phyloP scores from a whole-genome alignment of 2,888 invertebrate species.

The Mythimna loreyi region DNA sequence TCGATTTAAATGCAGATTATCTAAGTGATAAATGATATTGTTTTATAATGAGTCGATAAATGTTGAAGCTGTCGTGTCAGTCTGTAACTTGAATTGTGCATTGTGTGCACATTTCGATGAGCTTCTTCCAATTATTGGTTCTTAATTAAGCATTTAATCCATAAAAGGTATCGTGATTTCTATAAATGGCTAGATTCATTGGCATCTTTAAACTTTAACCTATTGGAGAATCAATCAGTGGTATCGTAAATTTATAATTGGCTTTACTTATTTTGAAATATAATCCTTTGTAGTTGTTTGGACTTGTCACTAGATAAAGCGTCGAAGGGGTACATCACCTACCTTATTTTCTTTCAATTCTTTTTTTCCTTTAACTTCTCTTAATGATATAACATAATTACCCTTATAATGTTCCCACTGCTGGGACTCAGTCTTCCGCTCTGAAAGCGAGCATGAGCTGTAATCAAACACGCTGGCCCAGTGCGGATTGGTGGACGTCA shows the following conservation, averaged over 20 bases:
- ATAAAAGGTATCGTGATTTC: not conserved
- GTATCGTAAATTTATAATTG: not conserved
- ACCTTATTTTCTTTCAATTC: no score
- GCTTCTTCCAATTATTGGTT: not conserved
- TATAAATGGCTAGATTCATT: not conserved
- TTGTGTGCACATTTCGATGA: slow-evolving; percentile 1
- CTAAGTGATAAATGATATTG: slow-evolving; percentile 28
- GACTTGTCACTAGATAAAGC: no score
- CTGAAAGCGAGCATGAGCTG: no score
- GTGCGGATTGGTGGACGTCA: no score
- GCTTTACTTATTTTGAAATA: not conserved
- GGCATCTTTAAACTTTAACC: not conserved
- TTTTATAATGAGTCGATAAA: slow-evolving; percentile 41
- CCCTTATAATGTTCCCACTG: no score
- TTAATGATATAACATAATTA: no score
- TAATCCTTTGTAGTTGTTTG: no score
- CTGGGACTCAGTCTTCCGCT: no score
- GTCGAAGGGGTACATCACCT: no score
- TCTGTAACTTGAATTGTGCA: not conserved
- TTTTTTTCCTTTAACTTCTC: no score
- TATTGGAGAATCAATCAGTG: not conserved
- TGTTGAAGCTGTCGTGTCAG: not conserved
- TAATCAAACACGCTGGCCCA: no score
- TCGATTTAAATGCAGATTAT: slow-evolving; percentile 61
- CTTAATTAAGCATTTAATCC: not conserved